Percentiles rank a stretch among this genome's conserved stretches.
Evolutionary conservation across 2,113 vertebrate species (phyloP).

Genomic region (Peromyscus polionotus): DNA sequence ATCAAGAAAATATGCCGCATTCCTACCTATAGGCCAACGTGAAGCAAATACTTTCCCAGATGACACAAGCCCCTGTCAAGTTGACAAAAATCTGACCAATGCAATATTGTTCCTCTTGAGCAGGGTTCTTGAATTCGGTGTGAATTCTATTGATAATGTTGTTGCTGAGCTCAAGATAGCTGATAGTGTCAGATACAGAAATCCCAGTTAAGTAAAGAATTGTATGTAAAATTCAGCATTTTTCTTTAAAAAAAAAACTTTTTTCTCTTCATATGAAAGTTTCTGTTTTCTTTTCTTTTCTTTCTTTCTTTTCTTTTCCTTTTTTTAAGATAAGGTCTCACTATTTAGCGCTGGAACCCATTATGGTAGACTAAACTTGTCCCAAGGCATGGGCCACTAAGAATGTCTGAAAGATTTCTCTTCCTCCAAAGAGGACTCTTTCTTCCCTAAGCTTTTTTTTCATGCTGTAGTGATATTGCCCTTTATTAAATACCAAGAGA

Average conservation of each 20-base stretch:
- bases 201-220: neutral
- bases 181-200: neutral
- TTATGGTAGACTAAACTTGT: neutral
- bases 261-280: neutral
- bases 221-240: constrained; percentile 8
- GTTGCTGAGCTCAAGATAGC: neutral
- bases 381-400: neutral
- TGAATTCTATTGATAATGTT: neutral
- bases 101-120: neutral
- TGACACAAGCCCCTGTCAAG: neutral
- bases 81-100: neutral
- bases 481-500: neutral
- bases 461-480: neutral
- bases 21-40: neutral
- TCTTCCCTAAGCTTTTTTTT: neutral
- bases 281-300: neutral
- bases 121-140: constrained; percentile 21
- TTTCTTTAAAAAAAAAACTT: neutral
- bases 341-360: neutral
- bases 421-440: neutral
- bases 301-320: neutral
- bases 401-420: neutral
- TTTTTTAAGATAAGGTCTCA: neutral
- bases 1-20: neutral
- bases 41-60: neutral